Base-by-base conservation (phyloP, 64 coral and sea anemone species). In the Stichodactyla mertensii region DNA sequence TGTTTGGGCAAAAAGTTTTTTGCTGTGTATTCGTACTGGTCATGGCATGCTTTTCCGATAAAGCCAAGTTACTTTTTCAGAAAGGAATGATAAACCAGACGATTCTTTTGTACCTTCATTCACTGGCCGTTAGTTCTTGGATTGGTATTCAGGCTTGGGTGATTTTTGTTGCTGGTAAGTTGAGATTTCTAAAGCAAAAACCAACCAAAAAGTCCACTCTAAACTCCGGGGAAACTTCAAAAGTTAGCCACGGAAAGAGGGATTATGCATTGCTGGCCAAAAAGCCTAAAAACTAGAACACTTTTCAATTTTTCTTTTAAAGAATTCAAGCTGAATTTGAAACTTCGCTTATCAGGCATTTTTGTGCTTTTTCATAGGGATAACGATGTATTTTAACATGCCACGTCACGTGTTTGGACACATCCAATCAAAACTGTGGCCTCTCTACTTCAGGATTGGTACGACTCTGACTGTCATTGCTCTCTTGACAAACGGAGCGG, bases 351-450 rank as follows among this genome's bases (percentile, higher is more conserved):
- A 66, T n/a, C 12, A 18, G 62, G 62, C 22, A 23, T 66, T 18
- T 13, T 0, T 61, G 14, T 4, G 16, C 4, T 61, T 61, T 61
- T 84, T 24, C 0, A 20, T 56, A 85, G 78, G 94, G 51, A 89
- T 83, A 20, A 93, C 88, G 52, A 96, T 96, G 91, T 96, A 96
- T 52, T 93, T 90, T 54, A 96, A 92, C 71, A 83, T 96, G 88
- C 78, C 91, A 2, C 87, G 91, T 87, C 94, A 96, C 77, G 88
- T 84, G 79, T 96, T 96, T 84, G 94, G 94, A 18, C 84, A 86
- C 56, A 70, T 96, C 69, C 94, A 96, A 71, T 92, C 89, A 64
- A 87, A 96, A 78, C 91, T 96, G 26, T 96, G 91, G 57, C 94
- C 94, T 45, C 74, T 87, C 4, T 96, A 92, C 71, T 96, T 96